phyloP scores from a whole-genome alignment of 37 sponge, comb jelly and placozoan species.

The Geodia barretti region DNA sequence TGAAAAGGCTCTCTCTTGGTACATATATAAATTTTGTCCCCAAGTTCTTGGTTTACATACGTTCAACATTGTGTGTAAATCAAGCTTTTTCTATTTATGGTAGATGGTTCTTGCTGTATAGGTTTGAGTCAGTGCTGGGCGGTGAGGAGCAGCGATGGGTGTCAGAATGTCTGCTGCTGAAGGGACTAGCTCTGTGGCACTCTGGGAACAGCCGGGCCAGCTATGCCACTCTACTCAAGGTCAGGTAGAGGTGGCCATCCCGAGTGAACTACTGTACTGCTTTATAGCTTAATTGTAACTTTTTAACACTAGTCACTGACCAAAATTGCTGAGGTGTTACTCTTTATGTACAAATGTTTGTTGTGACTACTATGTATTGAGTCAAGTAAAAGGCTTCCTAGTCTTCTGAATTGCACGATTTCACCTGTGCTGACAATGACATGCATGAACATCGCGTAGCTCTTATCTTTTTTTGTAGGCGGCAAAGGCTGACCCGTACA shows the following conservation, averaged over 20 bases:
- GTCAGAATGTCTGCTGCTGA: conserved; percentile 18
- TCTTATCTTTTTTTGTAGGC: too few species aligned
- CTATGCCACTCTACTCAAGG: conserved; percentile 38
- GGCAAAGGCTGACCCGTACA: conserved; percentile 62
- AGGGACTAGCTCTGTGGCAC: conserved; percentile 40
- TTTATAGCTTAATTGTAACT: too few species aligned
- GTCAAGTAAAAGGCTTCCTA: too few species aligned
- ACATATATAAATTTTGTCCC: not conserved
- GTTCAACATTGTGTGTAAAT: not conserved
- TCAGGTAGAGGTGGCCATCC: too few species aligned
- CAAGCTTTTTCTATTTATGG: not conserved
- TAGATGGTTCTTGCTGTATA: not conserved
- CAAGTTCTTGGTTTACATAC: too few species aligned
- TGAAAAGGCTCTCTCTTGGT: conserved; percentile 19
- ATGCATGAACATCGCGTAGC: too few species aligned
- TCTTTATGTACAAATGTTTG: too few species aligned
- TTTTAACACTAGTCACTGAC: not conserved
- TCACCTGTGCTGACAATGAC: too few species aligned
- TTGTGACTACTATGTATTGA: too few species aligned
- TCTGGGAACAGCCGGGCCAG: conserved; percentile 1
- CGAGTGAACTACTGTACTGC: too few species aligned
- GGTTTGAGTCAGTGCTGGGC: conserved; percentile 1
- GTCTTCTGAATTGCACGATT: too few species aligned
- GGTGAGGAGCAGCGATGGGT: not conserved
- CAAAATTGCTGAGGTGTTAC: too few species aligned